Percentiles rank a stretch among this genome's conserved stretches.
Evolutionary conservation across 2,888 invertebrate genomes (phyloP).

Genomic region (Tetrapedia diversipes): DNA sequence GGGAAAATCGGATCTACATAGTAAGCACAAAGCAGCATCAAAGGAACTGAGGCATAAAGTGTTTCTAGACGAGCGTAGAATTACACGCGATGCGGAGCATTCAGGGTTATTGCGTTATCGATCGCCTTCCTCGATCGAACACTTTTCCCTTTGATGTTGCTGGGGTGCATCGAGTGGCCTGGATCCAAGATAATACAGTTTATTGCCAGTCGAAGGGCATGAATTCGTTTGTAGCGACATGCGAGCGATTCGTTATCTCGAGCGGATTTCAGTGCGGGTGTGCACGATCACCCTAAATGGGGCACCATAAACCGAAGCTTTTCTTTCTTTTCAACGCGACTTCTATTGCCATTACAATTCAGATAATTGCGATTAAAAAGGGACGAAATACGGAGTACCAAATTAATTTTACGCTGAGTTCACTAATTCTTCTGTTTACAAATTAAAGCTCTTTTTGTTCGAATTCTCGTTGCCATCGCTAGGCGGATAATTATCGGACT

Average conservation of each 20-base stretch:
- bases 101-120: constrained; percentile 42
- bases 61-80: constrained; percentile 40
- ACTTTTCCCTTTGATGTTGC: constrained; percentile 62
- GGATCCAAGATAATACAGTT: constrained; percentile 53
- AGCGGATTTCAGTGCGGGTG: constrained; percentile 68
- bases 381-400: too few species aligned
- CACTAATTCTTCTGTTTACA: too few species aligned
- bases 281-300: constrained; percentile 49
- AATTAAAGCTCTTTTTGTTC: too few species aligned
- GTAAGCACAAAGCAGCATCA: constrained; percentile 23
- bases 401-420: too few species aligned
- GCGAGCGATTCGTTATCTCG: constrained; percentile 70
- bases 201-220: constrained; percentile 54
- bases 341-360: constrained; percentile 10
- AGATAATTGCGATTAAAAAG: neutral
- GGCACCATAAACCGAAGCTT: constrained; percentile 20
- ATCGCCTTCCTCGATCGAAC: constrained; percentile 51
- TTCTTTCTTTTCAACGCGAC: constrained; percentile 23
- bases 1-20: constrained; percentile 4
- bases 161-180: constrained; percentile 49
- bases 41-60: constrained; percentile 26
- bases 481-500: too few species aligned
- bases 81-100: constrained; percentile 27
- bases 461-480: too few species aligned
- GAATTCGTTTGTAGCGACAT: constrained; percentile 54